Evolutionary conservation across 2,888 invertebrate genomes (phyloP).

Genomic region (Microctonus hyperodae): DNA sequence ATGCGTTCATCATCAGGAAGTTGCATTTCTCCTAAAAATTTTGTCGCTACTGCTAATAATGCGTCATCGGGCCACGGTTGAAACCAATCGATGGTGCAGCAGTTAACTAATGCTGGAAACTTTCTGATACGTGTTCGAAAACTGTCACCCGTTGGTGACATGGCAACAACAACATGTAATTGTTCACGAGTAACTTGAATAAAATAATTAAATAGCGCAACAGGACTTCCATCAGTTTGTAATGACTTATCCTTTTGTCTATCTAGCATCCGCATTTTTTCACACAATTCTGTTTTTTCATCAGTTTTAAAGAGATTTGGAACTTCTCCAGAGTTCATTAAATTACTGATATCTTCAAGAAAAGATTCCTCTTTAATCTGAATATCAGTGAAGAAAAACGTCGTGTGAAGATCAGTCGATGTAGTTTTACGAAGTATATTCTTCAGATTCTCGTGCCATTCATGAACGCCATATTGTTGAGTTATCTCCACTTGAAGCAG

Average conservation of each 20-base stretch:
- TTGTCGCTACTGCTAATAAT: slow-evolving; percentile 83
- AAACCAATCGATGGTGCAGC: slow-evolving; percentile 97
- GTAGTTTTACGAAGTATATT: slow-evolving; percentile 80
- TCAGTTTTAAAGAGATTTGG: slow-evolving; percentile 87
- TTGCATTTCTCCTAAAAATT: slow-evolving; percentile 78
- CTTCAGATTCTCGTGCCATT: slow-evolving; percentile 94
- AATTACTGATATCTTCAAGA: slow-evolving; percentile 90
- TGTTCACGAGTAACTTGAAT: slow-evolving; percentile 88
- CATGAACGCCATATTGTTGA: slow-evolving; percentile 80
- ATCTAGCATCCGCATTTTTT: slow-evolving; percentile 93
- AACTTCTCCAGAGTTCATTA: slow-evolving; percentile 92
- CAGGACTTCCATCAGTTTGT: slow-evolving; percentile 92
- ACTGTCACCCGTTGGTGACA: slow-evolving; percentile 91
- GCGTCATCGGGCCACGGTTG: slow-evolving; percentile 96
- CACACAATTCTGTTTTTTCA: slow-evolving; percentile 89
- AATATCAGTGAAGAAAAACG: slow-evolving; percentile 89
- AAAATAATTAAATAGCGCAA: slow-evolving; percentile 91
- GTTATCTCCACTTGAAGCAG: slow-evolving; percentile 92
- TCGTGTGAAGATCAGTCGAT: slow-evolving; percentile 83
- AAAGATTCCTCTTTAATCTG: slow-evolving; percentile 96
- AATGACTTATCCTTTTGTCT: slow-evolving; percentile 84
- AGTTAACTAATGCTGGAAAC: slow-evolving; percentile 92
- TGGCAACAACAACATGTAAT: slow-evolving; percentile 86
- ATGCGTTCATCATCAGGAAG: slow-evolving; percentile 74
- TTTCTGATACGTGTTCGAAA: slow-evolving; percentile 84